phyloP scores from a whole-genome alignment of 2,113 vertebrate genomes.

The Pelodiscus sinensis region DNA sequence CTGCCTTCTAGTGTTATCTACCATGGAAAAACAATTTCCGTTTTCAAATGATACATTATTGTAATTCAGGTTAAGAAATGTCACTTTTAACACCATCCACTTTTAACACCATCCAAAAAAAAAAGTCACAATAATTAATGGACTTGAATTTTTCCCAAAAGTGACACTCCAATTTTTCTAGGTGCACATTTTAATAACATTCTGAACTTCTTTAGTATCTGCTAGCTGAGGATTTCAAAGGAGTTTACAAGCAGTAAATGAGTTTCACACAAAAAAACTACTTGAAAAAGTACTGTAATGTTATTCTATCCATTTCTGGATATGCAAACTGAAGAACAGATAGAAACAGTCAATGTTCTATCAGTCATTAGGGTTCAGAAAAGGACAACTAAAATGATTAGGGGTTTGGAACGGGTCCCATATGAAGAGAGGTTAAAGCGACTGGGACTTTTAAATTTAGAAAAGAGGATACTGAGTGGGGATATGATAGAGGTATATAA shows the following conservation, averaged over 20 bases:
- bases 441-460: too few relatives aligned
- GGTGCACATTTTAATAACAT: neutral
- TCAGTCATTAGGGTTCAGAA: too few relatives aligned
- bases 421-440: too few relatives aligned
- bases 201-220: neutral
- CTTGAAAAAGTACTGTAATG: neutral
- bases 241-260: neutral
- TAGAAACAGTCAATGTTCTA: neutral
- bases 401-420: too few relatives aligned
- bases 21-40: neutral
- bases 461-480: too few relatives aligned
- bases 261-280: neutral
- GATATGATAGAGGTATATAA: too few relatives aligned
- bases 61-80: neutral
- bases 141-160: neutral
- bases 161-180: neutral
- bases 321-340: neutral
- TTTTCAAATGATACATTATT: neutral
- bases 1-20: accelerated
- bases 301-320: neutral
- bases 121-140: neutral
- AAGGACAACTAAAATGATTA: too few relatives aligned
- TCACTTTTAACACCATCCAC: neutral
- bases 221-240: neutral
- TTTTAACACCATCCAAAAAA: neutral